Conservation (phyloP, 2,888 invertebrate species). For the Invenusta paracnida region DNA sequence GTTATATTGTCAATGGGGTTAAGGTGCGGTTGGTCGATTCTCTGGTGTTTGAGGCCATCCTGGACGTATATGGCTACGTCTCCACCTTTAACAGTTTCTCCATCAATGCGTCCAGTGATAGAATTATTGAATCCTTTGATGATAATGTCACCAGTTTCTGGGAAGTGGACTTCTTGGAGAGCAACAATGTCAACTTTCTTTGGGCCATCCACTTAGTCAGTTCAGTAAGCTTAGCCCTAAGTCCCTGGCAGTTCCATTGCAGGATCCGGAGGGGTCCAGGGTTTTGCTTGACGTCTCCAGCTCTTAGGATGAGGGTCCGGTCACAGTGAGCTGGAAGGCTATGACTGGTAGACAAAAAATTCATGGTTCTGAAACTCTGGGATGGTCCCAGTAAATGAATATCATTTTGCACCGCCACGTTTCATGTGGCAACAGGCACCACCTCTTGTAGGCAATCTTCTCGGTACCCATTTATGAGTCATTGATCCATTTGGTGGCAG, state of each 20-base stretch:
- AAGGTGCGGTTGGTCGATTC: background rate
- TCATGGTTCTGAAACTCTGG: background rate
- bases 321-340: background rate
- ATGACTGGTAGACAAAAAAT: background rate
- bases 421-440: too few species aligned
- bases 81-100: background rate
- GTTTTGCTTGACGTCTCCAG: background rate
- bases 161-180: background rate
- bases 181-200: background rate
- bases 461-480: too few species aligned
- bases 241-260: background rate
- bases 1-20: background rate
- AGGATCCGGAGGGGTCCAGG: background rate
- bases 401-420: background rate
- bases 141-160: background rate
- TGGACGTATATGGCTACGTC: background rate
- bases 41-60: background rate
- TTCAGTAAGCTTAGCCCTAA: background rate
- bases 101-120: background rate
- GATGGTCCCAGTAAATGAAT: background rate
- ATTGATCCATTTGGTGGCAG: too few species aligned
- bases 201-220: background rate
- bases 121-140: background rate
- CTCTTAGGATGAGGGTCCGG: background rate
- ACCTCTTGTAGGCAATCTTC: too few species aligned